phyloP scores from a whole-genome alignment of 2,113 vertebrate species.

The Hylia prasina region DNA sequence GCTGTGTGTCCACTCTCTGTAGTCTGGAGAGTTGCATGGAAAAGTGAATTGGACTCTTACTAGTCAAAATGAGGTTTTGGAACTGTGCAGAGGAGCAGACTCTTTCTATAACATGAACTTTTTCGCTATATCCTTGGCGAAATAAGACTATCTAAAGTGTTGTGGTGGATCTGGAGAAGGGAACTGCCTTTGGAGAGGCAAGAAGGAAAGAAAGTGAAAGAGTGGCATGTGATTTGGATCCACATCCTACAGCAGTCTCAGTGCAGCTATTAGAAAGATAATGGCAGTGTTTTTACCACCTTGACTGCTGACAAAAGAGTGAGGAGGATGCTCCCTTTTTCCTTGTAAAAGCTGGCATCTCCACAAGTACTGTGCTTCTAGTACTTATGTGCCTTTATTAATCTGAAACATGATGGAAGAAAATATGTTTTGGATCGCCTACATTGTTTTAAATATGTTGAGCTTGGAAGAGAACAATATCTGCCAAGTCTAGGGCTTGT shows the following conservation, averaged over 20 bases:
- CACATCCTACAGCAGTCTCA: not conserved
- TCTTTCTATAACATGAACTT: not conserved
- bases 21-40: not conserved
- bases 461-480: not conserved
- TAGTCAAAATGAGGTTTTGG: not conserved
- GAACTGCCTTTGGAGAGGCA: not conserved
- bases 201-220: not conserved
- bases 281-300: not conserved
- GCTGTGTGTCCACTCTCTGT: not conserved
- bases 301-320: not conserved
- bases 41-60: not conserved
- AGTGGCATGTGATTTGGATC: not conserved
- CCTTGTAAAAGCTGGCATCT: not conserved
- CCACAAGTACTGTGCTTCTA: not conserved
- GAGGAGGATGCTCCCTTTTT: not conserved
- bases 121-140: not conserved
- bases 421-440: not conserved
- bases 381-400: not conserved
- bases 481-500: not conserved
- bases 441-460: not conserved
- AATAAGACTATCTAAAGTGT: not conserved
- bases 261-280: not conserved
- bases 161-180: not conserved
- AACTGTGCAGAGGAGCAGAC: not conserved
- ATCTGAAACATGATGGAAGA: not conserved